Evolutionary conservation across 2,797 vertebrate genomes (phyloP).

Genomic region (Gobio occitaniae): DNA sequence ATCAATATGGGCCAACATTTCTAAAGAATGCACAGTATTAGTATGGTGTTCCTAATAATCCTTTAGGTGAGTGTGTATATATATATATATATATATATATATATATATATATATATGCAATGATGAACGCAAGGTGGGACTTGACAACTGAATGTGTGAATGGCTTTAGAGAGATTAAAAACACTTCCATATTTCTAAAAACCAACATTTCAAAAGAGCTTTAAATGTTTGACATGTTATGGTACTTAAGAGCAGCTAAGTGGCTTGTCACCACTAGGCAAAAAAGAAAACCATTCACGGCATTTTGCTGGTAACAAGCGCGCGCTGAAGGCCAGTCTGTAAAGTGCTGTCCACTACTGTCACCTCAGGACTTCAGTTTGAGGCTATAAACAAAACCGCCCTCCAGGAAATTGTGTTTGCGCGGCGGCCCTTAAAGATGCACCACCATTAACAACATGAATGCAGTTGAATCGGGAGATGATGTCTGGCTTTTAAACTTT

Average conservation of each 20-base stretch:
- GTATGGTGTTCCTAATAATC: too few species aligned
- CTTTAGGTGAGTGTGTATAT: too few species aligned
- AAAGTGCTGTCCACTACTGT: slow-evolving; percentile 11
- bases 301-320: neutral
- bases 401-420: neutral
- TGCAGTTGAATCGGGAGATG: neutral
- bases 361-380: neutral
- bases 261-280: slow-evolving; percentile 2
- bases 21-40: too few species aligned
- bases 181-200: neutral
- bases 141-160: neutral
- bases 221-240: neutral
- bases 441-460: neutral
- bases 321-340: neutral
- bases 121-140: too few species aligned
- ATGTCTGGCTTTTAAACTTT: slow-evolving; percentile 13
- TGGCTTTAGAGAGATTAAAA: neutral
- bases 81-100: too few species aligned
- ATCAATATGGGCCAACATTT: too few species aligned
- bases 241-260: neutral
- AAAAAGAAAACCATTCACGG: neutral
- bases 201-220: neutral
- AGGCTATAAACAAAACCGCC: neutral
- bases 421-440: neutral
- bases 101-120: neutral